Conservation (phyloP, 92 coral and sea anemone genomes). For the Phenganax marumi region DNA sequence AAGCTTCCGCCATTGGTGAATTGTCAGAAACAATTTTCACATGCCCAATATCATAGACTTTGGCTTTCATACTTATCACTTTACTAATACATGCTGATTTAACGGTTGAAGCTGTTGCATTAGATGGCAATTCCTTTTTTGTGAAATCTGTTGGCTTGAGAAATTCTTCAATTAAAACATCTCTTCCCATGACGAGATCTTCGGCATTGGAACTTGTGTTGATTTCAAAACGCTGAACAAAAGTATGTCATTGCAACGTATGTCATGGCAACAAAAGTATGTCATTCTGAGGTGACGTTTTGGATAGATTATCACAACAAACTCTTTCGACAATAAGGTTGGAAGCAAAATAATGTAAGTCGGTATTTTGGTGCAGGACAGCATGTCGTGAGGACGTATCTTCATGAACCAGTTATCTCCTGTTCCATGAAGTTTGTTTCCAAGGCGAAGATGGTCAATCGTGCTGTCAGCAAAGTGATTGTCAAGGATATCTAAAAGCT, state of each 20-base stretch:
- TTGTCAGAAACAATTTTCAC: constrained; percentile 22
- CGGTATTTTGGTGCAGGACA: constrained; percentile 47
- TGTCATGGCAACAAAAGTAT: constrained; percentile 31
- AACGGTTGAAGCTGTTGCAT: constrained; percentile 18
- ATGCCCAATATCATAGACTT: constrained; percentile 23
- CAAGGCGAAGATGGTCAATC: constrained; percentile 34
- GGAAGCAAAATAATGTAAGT: constrained; percentile 59
- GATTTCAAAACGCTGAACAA: constrained; percentile 24
- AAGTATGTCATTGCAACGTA: constrained; percentile 44
- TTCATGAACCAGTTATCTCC: constrained; percentile 60
- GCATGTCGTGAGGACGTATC: constrained; percentile 56
- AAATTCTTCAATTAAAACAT: constrained; percentile 33
- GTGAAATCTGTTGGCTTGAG: constrained; percentile 14
- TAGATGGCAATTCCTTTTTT: constrained; percentile 41
- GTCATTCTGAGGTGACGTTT: constrained; percentile 48
- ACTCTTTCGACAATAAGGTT: constrained; percentile 57
- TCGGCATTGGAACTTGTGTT: constrained; percentile 28
- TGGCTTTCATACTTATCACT: constrained; percentile 55
- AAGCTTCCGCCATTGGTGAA: constrained; percentile 26
- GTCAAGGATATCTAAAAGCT: constrained; percentile 33
- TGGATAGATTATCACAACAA: constrained; percentile 33
- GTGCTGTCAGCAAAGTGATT: constrained; percentile 52
- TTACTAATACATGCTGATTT: constrained; percentile 51
- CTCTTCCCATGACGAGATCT: constrained; percentile 26
- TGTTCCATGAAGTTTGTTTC: constrained; percentile 50